These are phyloP conservation scores for Perca fluviatilis DNA, from an alignment of 2,113 vertebrate species.

Conservation along the genomic window DNA sequence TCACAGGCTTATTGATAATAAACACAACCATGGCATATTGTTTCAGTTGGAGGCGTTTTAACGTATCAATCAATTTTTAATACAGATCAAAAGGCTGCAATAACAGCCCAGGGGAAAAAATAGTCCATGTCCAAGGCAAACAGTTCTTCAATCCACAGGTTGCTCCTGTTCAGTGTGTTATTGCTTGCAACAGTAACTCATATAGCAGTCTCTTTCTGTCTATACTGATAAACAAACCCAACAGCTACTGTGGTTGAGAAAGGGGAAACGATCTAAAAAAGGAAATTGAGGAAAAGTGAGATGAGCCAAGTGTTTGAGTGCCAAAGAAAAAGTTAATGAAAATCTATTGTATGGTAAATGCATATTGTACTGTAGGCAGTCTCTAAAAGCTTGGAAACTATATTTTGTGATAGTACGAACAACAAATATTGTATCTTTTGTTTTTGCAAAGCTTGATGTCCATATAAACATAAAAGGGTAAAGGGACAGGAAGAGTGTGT, in stretches of 20 bases:
- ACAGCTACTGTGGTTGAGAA: constrained; percentile 26
- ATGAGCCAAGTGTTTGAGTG: background rate
- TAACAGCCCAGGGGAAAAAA: constrained; percentile 4
- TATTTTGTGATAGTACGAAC: background rate
- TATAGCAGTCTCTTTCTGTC: constrained; percentile 26
- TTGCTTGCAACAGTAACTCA: constrained; percentile 34
- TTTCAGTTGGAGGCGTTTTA: constrained; percentile 22
- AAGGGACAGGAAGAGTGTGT: constrained; percentile 6
- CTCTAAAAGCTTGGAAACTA: background rate
- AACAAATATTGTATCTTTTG: background rate
- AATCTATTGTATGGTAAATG: background rate
- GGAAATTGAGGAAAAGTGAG: background rate
- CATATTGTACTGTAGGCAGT: background rate
- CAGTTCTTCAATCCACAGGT: constrained; percentile 25
- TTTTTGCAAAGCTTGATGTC: constrained; percentile 7
- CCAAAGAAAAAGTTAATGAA: constrained; percentile 6
- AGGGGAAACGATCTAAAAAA: background rate
- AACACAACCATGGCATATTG: constrained; percentile 33
- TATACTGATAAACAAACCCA: constrained; percentile 37
- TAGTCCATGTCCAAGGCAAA: constrained; percentile 25
- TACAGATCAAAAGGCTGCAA: constrained; percentile 54
- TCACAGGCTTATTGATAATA: constrained; percentile 36
- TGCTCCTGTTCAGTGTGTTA: constrained; percentile 33
- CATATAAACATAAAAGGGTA: constrained; percentile 19
- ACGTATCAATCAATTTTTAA: constrained; percentile 39